Conservation (phyloP, 1,140 invertebrate species). For the Bombus huntii region DNA sequence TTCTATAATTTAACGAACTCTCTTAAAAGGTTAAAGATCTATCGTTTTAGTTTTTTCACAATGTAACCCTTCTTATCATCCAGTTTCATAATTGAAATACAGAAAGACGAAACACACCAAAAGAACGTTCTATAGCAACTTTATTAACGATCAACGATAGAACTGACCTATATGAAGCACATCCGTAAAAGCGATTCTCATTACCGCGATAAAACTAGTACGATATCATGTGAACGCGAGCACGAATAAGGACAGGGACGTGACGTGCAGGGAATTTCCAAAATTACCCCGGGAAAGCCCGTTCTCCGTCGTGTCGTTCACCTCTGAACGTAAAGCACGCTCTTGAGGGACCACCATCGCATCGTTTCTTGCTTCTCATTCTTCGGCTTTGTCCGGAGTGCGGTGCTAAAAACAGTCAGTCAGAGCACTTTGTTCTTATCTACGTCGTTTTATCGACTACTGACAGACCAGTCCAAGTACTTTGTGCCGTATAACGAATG, state of each 20-base stretch:
- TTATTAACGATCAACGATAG: background rate
- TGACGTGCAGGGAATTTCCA: constrained; percentile 60
- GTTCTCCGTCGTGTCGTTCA: constrained; percentile 58
- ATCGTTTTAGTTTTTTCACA: no score
- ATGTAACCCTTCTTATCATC: no score
- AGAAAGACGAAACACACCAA: background rate
- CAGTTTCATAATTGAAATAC: no score
- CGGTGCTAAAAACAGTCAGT: constrained; percentile 55
- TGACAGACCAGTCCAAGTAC: constrained; percentile 36
- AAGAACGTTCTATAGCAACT: background rate
- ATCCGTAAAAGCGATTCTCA: no score
- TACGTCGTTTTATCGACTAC: constrained; percentile 55
- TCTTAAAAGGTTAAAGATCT: background rate
- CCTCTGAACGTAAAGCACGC: constrained; percentile 51
- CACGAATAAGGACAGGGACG: constrained; percentile 36
- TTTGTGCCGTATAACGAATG: constrained; percentile 26
- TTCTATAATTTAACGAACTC: background rate
- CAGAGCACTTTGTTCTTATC: constrained; percentile 57
- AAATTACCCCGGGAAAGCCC: constrained; percentile 57
- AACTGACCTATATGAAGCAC: constrained; percentile 23
- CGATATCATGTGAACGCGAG: background rate
- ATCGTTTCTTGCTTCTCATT: constrained; percentile 29
- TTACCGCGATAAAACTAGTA: background rate
- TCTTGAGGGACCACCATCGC: constrained; percentile 21
- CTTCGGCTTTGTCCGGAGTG: constrained; percentile 7